Evolutionary conservation across 2,888 invertebrate genomes (phyloP).

Genomic region (Ormyrus thymus): DNA sequence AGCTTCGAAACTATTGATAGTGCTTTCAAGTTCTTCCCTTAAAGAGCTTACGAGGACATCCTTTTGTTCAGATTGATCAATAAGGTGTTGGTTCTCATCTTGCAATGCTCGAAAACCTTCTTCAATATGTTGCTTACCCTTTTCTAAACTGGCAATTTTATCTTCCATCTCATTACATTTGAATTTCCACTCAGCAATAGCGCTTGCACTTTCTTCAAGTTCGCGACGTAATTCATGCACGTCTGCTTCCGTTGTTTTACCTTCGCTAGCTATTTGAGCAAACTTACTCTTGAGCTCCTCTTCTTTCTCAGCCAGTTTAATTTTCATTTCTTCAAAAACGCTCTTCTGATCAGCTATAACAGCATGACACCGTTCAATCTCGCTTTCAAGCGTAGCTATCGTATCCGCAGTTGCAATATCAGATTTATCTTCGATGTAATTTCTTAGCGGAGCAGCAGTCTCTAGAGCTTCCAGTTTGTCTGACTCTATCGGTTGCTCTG

Average conservation of each 20-base stretch:
- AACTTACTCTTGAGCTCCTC: slow-evolving; percentile 71
- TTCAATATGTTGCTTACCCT: slow-evolving; percentile 77
- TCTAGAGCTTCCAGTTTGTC: neutral
- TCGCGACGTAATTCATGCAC: slow-evolving; percentile 61
- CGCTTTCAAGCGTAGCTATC: slow-evolving; percentile 64
- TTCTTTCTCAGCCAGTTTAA: slow-evolving; percentile 75
- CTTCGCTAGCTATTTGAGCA: slow-evolving; percentile 66
- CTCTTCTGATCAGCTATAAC: slow-evolving; percentile 80
- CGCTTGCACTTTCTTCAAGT: slow-evolving; percentile 64
- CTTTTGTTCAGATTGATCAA: slow-evolving; percentile 61
- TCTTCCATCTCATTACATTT: slow-evolving; percentile 67
- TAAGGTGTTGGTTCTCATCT: slow-evolving; percentile 73
- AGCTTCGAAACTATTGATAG: slow-evolving; percentile 73
- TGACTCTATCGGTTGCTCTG: slow-evolving; percentile 8
- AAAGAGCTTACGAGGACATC: slow-evolving; percentile 62
- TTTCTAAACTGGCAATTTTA: slow-evolving; percentile 63
- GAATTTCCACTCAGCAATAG: slow-evolving; percentile 68
- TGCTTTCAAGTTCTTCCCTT: slow-evolving; percentile 75
- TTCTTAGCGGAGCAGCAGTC: neutral
- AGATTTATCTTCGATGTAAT: neutral
- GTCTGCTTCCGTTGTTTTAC: slow-evolving; percentile 58
- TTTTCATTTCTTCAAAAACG: slow-evolving; percentile 77
- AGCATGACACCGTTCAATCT: slow-evolving; percentile 76
- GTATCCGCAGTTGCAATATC: slow-evolving; percentile 39
- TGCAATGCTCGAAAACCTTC: slow-evolving; percentile 74